Evolutionary conservation across 2,888 invertebrate genomes (phyloP), one percentile per base, ranked within the genome.

Genomic region (Tetragnatha montana): DNA sequence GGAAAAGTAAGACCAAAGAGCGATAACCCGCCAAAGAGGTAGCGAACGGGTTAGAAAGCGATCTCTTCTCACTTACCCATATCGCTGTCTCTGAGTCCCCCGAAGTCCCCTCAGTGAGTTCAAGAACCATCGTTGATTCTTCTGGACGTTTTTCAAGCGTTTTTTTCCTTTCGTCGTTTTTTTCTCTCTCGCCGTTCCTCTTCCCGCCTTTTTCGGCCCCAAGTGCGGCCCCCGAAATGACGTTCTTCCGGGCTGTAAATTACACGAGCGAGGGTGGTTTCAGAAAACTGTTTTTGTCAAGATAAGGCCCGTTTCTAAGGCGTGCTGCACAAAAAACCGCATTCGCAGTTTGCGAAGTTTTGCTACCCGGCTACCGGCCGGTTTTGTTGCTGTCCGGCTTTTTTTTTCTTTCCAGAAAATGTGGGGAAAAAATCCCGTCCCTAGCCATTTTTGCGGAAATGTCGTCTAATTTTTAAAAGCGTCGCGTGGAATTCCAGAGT

Each of bases 161-260:
- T 50, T 71, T 73, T 81, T 76, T 78, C n/a, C 50, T 70, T 76
- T 51, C n/a, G 49, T 8, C 10, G n/a, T 76, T 81, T 19, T 49
- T 69, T 35, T 78, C 76, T 69, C 76, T 69, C 49, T 83, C 22
- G 22, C 17, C 35, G 10, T 22, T 14, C 75, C 71, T 71, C 71
- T 49, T 47, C 49, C 21, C 19, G 50, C 49, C 51, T 75, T 81
- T 68, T 74, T 87, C 51, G 82, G 87, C 87, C 90, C 90, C 83
- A 79, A 80, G 87, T 73, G 17, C 35, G 79, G 87, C 87, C 87
- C 83, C 89, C 79, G 60, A 87, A 87, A 90, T 87, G 87, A 87
- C 87, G 78, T 49, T 87, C 83, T 90, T 90, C 90, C 87, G 82
- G 90, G 80, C 90, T 87, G 90, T 87, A 90, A 90, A 87, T 87